phyloP scores from a whole-genome alignment of 2,113 vertebrate genomes.

The Monopterus albus region DNA sequence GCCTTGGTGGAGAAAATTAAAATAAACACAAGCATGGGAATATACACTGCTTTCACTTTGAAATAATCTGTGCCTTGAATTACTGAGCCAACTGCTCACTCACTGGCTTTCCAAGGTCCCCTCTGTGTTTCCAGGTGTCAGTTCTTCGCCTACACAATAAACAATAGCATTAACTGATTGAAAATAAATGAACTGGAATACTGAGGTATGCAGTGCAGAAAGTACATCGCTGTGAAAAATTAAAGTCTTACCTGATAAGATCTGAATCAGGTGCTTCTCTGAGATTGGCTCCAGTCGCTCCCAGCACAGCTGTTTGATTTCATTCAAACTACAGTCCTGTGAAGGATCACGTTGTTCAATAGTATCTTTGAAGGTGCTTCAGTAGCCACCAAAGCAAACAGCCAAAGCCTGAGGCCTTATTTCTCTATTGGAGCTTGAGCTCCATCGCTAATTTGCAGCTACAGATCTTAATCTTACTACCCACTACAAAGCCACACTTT shows the following conservation, averaged over 20 bases:
- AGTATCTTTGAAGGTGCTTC: not conserved
- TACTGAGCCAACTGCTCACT: slow-evolving; percentile 26
- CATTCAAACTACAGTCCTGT: slow-evolving; percentile 89
- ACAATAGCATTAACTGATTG: not conserved
- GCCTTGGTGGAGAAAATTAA: slow-evolving; percentile 72
- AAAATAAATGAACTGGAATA: not conserved
- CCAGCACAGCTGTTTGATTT: slow-evolving; percentile 93
- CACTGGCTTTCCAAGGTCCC: slow-evolving; percentile 64
- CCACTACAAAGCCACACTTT: no score
- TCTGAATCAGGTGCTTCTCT: slow-evolving; percentile 90
- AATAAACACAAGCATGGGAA: not conserved
- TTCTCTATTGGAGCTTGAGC: not conserved
- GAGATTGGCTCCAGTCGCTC: slow-evolving; percentile 92
- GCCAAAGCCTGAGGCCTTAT: not conserved
- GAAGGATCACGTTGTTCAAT: slow-evolving; percentile 34
- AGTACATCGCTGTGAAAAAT: not conserved
- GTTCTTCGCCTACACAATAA: slow-evolving; percentile 66
- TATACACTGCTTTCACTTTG: not conserved
- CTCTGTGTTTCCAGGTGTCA: slow-evolving; percentile 26
- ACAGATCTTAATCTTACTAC: no score
- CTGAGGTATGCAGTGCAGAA: not conserved
- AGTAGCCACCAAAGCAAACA: not conserved
- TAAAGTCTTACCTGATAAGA: slow-evolving; percentile 89
- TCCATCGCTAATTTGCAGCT: not conserved
- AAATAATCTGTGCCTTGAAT: not conserved